Base-by-base conservation (phyloP, 2,888 invertebrate genomes). In the Odontocolon sp. region DNA sequence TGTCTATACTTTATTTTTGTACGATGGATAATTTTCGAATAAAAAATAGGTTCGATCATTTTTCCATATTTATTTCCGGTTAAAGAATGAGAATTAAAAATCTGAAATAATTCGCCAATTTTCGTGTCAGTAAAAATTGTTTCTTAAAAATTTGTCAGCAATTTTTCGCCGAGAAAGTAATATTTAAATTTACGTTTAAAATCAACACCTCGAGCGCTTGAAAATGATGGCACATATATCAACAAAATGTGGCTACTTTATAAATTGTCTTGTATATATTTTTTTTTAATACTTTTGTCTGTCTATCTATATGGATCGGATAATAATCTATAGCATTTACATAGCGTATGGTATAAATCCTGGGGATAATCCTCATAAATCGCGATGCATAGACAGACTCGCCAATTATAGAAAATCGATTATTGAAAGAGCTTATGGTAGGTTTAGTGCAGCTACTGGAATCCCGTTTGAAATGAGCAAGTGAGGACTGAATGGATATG, bases 151-250 rank as follows among this genome's bases (percentile, higher is more conserved):
- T n/a, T n/a, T n/a, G n/a, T n/a, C 45, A 47, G 23, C 31, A 36
- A 9, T 64, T 45, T 59, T 61, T 54, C 52, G 21, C 16, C 8
- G 26, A 11, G 21, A 9, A 42, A 11, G 8, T n/a, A 26, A 50
- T 42, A 72, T 71, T 77, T 71, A 71, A 71, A 67, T 77, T 71
- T n/a, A n/a, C n/a, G n/a, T n/a, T n/a, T n/a, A n/a, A n/a, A n/a
- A n/a, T n/a, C n/a, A n/a, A n/a, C n/a, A n/a, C n/a, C n/a, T n/a
- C n/a, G n/a, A n/a, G n/a, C n/a, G n/a, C n/a, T n/a, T n/a, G n/a
- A n/a, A n/a, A n/a, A n/a, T n/a, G n/a, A n/a, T n/a, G n/a, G n/a
- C n/a, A n/a, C n/a, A n/a, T n/a, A n/a, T n/a, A n/a, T 42, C 76
- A 9, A 61, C 54, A 66, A 59, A 67, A 70, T 66, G 54, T 61